Evolutionary conservation across 1,140 invertebrate genomes (phyloP).

Genomic region (Microplitis demolitor): DNA sequence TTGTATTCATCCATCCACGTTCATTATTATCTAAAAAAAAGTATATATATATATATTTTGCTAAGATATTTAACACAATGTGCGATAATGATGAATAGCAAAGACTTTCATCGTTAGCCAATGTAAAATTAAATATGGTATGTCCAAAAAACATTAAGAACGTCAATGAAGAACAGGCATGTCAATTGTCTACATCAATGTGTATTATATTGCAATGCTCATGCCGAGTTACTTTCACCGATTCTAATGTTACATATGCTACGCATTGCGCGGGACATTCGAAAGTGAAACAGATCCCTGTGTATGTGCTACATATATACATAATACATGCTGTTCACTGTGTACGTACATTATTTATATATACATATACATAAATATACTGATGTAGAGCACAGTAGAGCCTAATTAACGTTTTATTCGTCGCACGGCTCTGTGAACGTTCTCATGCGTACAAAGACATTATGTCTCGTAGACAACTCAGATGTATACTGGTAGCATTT

Average conservation of each 20-base stretch:
- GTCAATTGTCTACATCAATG: constrained; percentile 4
- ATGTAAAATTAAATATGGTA: no score
- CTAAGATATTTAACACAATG: no score
- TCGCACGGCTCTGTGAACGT: no score
- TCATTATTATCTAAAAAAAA: no score
- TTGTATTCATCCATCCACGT: no score
- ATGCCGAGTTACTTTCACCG: constrained; percentile 45
- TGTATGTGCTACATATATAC: constrained; percentile 16
- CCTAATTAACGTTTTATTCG: not conserved
- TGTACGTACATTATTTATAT: not conserved
- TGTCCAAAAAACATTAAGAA: no score
- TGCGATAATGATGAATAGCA: no score
- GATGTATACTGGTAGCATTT: no score
- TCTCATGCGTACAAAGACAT: no score
- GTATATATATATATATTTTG: no score
- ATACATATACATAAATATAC: not conserved
- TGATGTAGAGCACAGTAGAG: not conserved
- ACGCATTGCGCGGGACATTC: constrained; percentile 35
- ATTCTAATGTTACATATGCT: constrained; percentile 48
- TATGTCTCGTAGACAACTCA: no score
- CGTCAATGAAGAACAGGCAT: not conserved
- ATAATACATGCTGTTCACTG: not conserved
- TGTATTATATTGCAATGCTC: not conserved
- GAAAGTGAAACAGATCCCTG: constrained; percentile 52
- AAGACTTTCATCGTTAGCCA: no score